These are phyloP conservation scores for Campoletis raptor DNA, from an alignment of 2,888 invertebrate genomes.

Conservation along the genomic window DNA sequence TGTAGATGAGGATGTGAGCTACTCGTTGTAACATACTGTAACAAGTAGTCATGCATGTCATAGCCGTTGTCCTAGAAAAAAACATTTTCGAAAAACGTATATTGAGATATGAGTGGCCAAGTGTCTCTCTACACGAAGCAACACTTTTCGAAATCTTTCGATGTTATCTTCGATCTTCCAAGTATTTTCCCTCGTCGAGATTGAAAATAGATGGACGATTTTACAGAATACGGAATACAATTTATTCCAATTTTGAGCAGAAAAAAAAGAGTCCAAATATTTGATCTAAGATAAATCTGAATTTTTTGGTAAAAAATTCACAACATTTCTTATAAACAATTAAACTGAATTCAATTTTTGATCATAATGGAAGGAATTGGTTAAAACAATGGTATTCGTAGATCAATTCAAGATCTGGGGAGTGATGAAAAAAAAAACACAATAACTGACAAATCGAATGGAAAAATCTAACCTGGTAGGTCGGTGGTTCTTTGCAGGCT, in stretches of 20 bases:
- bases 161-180: background rate
- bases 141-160: background rate
- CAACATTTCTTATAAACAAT: background rate
- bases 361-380: background rate
- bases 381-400: background rate
- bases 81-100: conserved; percentile 52
- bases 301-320: background rate
- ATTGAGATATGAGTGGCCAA: conserved; percentile 51
- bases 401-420: background rate
- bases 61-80: conserved; percentile 83
- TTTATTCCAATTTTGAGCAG: background rate
- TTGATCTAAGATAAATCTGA: background rate
- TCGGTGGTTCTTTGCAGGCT: conserved; percentile 86
- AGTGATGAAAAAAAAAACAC: conserved; percentile 19
- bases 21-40: conserved; percentile 85
- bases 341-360: background rate
- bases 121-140: background rate
- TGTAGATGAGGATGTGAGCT: conserved; percentile 84
- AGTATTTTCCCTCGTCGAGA: background rate
- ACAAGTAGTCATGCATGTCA: conserved; percentile 84
- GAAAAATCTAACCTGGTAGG: conserved; percentile 81
- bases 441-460: conserved; percentile 23
- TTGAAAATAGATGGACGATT: background rate
- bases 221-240: background rate
- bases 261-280: background rate